Conservation (phyloP, 2,888 invertebrate species). For the Protophormia terraenovae region DNA sequence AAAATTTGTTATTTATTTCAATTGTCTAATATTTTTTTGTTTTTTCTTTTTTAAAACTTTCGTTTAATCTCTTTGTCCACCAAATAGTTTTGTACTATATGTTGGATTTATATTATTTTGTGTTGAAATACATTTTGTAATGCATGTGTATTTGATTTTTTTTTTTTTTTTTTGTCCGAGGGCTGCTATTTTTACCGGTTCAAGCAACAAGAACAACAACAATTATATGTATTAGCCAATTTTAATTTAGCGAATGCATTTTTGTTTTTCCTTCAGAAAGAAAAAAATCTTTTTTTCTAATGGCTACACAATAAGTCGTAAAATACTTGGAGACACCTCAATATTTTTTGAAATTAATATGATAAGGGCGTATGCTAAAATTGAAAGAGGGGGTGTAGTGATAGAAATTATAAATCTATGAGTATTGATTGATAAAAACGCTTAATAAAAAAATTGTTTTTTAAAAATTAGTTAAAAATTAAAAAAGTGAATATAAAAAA, state of each 20-base stretch:
- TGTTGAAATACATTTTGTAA: constrained; percentile 64
- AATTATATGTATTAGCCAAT: constrained; percentile 62
- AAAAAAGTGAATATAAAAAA: too few relatives aligned
- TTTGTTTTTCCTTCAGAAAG: constrained; percentile 65
- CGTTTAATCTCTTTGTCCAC: constrained; percentile 58
- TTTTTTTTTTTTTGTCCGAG: constrained; percentile 77
- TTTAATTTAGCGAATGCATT: constrained; percentile 66
- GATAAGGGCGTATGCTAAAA: constrained; percentile 13
- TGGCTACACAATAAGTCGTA: constrained; percentile 68
- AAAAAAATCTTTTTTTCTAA: constrained; percentile 58
- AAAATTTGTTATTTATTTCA: constrained; percentile 28
- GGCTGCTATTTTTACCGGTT: constrained; percentile 80
- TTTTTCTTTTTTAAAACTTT: not conserved
- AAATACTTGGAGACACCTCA: constrained; percentile 69
- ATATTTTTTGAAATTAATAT: constrained; percentile 56
- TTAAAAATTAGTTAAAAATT: too few relatives aligned
- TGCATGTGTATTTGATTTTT: constrained; percentile 70
- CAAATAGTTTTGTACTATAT: constrained; percentile 42
- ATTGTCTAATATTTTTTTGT: constrained; percentile 27
- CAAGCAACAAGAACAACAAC: constrained; percentile 58
- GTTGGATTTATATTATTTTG: constrained; percentile 58
- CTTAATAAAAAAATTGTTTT: too few relatives aligned
- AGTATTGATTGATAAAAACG: too few relatives aligned
- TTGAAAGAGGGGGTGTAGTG: not conserved
- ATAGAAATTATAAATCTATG: not conserved